Evolutionary conservation across 2,113 vertebrate species (phyloP), one percentile per base, ranked within the genome.

Genomic region (Spilogale gracilis): DNA sequence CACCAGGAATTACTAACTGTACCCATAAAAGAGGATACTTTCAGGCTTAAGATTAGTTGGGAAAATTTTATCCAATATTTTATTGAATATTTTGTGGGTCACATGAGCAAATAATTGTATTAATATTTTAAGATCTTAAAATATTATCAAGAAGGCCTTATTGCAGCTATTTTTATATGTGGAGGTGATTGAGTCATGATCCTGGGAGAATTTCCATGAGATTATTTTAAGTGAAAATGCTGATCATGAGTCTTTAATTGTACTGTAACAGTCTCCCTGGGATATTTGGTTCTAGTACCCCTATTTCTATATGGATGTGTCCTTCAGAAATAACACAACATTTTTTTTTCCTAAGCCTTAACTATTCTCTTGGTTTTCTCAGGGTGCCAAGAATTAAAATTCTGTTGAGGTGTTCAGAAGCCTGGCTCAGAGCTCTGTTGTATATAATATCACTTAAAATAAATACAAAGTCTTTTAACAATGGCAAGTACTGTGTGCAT

Each of bases 191-290:
- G 50, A 56, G 20, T 69, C 30, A 11, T 61, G 50, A 60, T 20
- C 30, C 0, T n/a, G 7, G 73, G 16, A 74, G 18, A 13, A 79
- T 38, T 79, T 83, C 61, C n/a, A 56, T 43, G 4, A 81, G 18
- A 61, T 14, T 63, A 32, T 79, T 73, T 78, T 27, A 54, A 45
- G 6, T 4, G 43, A 48, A 69, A 78, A 14, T 73, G 38, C 74
- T 54, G 54, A 38, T 56, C 11, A 6, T 61, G 30, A 21, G 4
- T 9, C 10, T 94, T 85, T 61, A 60, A 63, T 45, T 69, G 45
- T 5, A 30, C 11, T 1, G 3, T 54, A n/a, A 7, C 11, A 0
- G 3, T 71, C 16, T 89, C 85, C 23, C 3, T 32, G 1, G 58
- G 45, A 23, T 74, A 43, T 23, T 84, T 74, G 58, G 11, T 13